Base-by-base conservation (phyloP, 2,888 invertebrate genomes). In the Osedax fenrisi region DNA sequence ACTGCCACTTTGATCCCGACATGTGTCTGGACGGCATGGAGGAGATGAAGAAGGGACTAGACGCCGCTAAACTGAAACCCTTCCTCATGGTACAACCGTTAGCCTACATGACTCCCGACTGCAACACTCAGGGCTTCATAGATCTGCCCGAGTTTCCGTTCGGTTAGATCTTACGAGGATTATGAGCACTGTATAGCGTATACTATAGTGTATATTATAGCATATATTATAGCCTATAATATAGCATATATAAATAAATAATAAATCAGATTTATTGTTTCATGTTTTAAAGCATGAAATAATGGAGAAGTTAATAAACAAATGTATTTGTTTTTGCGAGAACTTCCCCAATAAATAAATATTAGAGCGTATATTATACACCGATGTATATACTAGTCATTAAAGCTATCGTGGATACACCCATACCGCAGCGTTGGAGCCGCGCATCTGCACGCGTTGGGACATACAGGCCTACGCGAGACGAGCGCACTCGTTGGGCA, bases 131-230 rank as follows among this genome's bases (percentile, higher is more conserved):
- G 75, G 85, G 85, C 26, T 85, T 85, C 80, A 85, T 85, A 75
- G 85, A 84, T 76, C 80, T 85, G 10, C 85, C 85, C 0, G 85
- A 85, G 77, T 85, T 85, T 74, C 85, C 85, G 13, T 85, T 85
- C 77, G 84, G 84, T 84, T 77, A 79, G 80, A 17, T 41, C 5
- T n/a, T n/a, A n/a, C n/a, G n/a, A n/a, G n/a, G n/a, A n/a, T n/a
- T n/a, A n/a, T n/a, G n/a, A n/a, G n/a, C n/a, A n/a, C n/a, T n/a
- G n/a, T n/a, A n/a, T n/a, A n/a, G n/a, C n/a, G n/a, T n/a, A n/a
- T n/a, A n/a, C n/a, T n/a, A n/a, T n/a, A n/a, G n/a, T n/a, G n/a
- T n/a, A n/a, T n/a, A n/a, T n/a, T n/a, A n/a, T n/a, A n/a, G n/a
- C n/a, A n/a, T n/a, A n/a, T n/a, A n/a, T n/a, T n/a, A n/a, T n/a